Conservation (phyloP, 2,888 invertebrate genomes). For the Pristionchus arcanus region DNA sequence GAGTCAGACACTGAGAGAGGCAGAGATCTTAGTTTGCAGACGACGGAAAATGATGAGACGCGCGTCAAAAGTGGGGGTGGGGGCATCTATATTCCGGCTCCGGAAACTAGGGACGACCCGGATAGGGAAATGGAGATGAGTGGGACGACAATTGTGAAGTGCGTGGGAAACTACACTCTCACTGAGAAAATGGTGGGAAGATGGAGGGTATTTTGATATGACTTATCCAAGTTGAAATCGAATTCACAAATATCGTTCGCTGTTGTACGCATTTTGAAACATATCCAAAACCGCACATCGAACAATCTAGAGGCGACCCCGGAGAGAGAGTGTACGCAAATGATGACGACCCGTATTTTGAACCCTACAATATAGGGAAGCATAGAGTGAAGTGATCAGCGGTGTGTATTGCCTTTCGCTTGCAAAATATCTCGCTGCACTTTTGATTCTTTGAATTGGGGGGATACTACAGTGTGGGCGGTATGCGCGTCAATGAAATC, state of each 20-base stretch:
- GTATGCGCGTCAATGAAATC: background rate
- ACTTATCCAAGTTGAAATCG: too few relatives aligned
- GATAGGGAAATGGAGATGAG: background rate
- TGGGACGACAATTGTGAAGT: background rate
- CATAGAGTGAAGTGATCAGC: too few relatives aligned
- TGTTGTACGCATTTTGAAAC: too few relatives aligned
- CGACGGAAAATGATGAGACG: constrained; percentile 10
- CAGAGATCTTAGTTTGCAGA: constrained; percentile 50
- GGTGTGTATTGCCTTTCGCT: too few relatives aligned
- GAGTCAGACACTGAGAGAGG: constrained; percentile 13
- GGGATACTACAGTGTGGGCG: background rate
- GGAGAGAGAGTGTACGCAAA: too few relatives aligned
- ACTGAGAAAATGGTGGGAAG: background rate
- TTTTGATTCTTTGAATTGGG: background rate
- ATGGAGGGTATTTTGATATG: background rate
- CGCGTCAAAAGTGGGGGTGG: constrained; percentile 38
- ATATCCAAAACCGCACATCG: too few relatives aligned
- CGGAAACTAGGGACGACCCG: background rate
- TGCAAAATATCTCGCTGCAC: background rate
- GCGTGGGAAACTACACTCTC: constrained; percentile 3
- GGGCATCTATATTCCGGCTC: background rate
- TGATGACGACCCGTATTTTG: too few relatives aligned
- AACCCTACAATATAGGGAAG: too few relatives aligned
- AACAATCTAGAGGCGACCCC: too few relatives aligned
- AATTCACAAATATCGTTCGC: background rate